Base-by-base conservation (phyloP, 2,888 invertebrate genomes). In the Linnaemya tessellans region DNA sequence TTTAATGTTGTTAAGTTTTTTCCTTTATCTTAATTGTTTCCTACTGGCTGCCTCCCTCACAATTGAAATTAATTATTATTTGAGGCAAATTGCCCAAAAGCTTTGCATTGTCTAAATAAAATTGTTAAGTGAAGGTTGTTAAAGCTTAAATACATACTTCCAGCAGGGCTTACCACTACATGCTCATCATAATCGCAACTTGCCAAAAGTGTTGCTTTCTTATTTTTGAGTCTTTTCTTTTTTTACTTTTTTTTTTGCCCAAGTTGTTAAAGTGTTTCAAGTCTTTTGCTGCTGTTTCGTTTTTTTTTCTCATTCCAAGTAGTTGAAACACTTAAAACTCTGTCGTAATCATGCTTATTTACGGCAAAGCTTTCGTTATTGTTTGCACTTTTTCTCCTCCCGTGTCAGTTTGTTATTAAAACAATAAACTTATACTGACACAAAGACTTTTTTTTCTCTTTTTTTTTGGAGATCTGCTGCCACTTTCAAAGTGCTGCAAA, bases 21-120 rank as follows among this genome's bases (percentile, higher is more conserved):
- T 67, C 51, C n/a, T 43, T 43, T 35, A 13, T 13, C n/a, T 58
- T 58, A 4, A 18, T 43, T 68, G 8, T 60, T 70, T 54, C 67
- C 20, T 58, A 54, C 22, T 30, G 25, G 38, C 60, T 43, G 22
- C 43, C 62, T 68, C 65, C 51, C 56, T 62, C 38, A 15, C 38
- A 58, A 65, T 46, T 41, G 30, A 84, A 77, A 84, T 80, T 80
- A 80, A 84, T 80, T 80, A 75, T 58, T 80, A 58, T 71, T 80
- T 75, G 30, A 75, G 54, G 67, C 71, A 68, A 75, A 75, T 74
- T 80, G 74, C 74, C 70, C 64, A 15, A 56, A 74, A 64, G 68
- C 20, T 41, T 67, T 77, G 18, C 20, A 56, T 70, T 77, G 68
- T 70, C 18, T 77, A 49, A 70, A 56, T 15, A 18, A 56, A 80